Conservation (phyloP, 2,113 vertebrate genomes). For the Spermophilus dauricus region DNA sequence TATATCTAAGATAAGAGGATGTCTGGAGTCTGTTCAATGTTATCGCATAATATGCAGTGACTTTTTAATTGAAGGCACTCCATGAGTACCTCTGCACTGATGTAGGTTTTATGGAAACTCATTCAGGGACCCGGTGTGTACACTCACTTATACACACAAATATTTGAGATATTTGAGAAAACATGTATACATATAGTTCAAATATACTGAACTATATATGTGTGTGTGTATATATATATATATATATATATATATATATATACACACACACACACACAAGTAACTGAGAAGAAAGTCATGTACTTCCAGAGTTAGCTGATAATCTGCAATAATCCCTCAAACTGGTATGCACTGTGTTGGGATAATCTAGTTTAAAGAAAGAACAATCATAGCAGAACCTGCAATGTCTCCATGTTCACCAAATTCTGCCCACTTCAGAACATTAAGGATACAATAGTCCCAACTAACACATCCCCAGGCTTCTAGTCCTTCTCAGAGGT, state of each 20-base stretch:
- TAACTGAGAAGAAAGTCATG: conserved; percentile 70
- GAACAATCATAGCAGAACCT: conserved; percentile 45
- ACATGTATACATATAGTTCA: no score
- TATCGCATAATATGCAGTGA: conserved; percentile 89
- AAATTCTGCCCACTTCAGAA: background rate
- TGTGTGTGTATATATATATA: no score
- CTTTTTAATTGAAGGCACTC: conserved; percentile 91
- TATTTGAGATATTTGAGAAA: no score
- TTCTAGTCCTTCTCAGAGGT: background rate
- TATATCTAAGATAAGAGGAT: conserved; percentile 92
- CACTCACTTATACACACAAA: background rate
- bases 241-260: no score
- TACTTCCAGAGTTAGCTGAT: conserved; percentile 69
- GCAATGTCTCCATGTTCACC: background rate
- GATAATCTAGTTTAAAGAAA: conserved; percentile 56
- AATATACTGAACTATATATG: no score
- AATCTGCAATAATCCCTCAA: conserved; percentile 58
- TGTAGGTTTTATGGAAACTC: conserved; percentile 88
- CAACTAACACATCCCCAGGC: background rate
- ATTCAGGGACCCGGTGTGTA: conserved; percentile 79
- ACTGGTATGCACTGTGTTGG: conserved; percentile 19
- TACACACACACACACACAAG: no score
- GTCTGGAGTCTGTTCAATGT: conserved; percentile 91
- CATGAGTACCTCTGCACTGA: conserved; percentile 77
- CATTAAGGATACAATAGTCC: background rate